These are phyloP conservation scores for Bergia puertoricense DNA, from an alignment of 92 coral and sea anemone genomes.

Conservation along the genomic window DNA sequence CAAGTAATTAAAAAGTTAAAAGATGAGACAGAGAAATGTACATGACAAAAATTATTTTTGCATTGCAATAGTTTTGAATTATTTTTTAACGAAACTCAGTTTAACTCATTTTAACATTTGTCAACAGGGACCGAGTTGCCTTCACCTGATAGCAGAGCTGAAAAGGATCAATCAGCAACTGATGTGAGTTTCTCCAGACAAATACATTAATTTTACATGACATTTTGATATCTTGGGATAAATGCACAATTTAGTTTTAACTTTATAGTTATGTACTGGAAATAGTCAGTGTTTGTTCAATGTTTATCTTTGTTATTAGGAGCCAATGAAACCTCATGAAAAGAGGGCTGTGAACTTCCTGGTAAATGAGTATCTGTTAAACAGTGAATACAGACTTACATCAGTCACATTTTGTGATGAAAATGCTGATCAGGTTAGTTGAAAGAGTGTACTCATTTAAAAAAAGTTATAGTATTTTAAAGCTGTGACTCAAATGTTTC, in stretches of 20 bases:
- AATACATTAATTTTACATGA: too few species aligned
- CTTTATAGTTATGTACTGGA: not conserved
- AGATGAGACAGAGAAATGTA: too few species aligned
- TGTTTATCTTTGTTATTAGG: slow-evolving; percentile 48
- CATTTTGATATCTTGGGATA: not conserved
- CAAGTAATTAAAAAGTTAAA: too few species aligned
- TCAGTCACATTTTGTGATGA: slow-evolving; percentile 98
- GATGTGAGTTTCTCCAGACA: slow-evolving; percentile 26
- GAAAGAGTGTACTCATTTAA: not conserved
- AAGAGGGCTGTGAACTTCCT: slow-evolving; percentile 90
- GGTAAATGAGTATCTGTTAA: slow-evolving; percentile 91
- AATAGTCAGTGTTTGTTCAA: not conserved
- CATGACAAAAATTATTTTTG: too few species aligned
- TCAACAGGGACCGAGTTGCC: slow-evolving; percentile 54
- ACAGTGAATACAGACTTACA: slow-evolving; percentile 86
- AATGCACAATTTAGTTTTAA: not conserved
- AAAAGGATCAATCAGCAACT: slow-evolving; percentile 35
- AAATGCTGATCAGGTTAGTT: slow-evolving; percentile 91
- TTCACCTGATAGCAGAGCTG: slow-evolving; percentile 41
- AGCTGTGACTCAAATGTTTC: not conserved
- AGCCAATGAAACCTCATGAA: slow-evolving; percentile 92
- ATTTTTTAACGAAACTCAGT: too few species aligned
- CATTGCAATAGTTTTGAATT: too few species aligned
- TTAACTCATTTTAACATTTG: not conserved
- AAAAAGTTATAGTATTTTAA: not conserved